Percentiles rank a stretch among this genome's conserved stretches.
Conservation (phyloP, 2,113 vertebrate genomes). For the Peromyscus maniculatus region DNA sequence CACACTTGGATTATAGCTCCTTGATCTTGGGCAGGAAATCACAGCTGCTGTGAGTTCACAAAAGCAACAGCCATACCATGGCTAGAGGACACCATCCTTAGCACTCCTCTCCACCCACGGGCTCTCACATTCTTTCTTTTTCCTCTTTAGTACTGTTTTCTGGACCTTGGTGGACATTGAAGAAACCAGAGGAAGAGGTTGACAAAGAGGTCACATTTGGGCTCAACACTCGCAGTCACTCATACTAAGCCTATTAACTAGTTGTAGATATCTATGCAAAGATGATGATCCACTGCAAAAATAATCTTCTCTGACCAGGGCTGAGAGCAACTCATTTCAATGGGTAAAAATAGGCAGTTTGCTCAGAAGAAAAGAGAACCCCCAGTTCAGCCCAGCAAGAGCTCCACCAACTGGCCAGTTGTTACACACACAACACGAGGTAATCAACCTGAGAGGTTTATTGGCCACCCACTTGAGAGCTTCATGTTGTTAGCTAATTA, state of each 20-base stretch:
- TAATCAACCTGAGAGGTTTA: conserved; percentile 61
- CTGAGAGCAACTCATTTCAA: too few relatives aligned
- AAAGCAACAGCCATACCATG: not conserved
- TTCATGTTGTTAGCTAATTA: conserved; percentile 71
- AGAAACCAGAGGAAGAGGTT: too few relatives aligned
- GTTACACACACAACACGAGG: not conserved
- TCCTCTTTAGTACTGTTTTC: not conserved
- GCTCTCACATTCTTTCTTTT: too few relatives aligned
- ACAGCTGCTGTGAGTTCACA: not conserved
- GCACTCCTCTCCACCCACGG: too few relatives aligned
- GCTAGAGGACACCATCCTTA: too few relatives aligned
- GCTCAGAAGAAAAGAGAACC: conserved; percentile 27
- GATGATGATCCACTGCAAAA: not conserved
- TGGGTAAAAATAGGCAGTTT: not conserved
- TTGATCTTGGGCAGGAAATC: not conserved
- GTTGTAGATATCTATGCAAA: not conserved
- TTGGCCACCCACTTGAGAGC: conserved; percentile 42
- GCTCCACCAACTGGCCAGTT: not conserved
- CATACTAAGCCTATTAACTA: not conserved
- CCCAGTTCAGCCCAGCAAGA: not conserved
- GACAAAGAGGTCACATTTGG: not conserved
- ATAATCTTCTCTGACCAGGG: not conserved
- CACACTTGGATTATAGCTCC: not conserved
- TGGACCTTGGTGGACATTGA: too few relatives aligned
- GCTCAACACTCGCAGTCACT: not conserved